These are phyloP conservation scores for Coccyzus lansbergi DNA, from an alignment of 2,797 vertebrate genomes.

Conservation along the genomic window DNA sequence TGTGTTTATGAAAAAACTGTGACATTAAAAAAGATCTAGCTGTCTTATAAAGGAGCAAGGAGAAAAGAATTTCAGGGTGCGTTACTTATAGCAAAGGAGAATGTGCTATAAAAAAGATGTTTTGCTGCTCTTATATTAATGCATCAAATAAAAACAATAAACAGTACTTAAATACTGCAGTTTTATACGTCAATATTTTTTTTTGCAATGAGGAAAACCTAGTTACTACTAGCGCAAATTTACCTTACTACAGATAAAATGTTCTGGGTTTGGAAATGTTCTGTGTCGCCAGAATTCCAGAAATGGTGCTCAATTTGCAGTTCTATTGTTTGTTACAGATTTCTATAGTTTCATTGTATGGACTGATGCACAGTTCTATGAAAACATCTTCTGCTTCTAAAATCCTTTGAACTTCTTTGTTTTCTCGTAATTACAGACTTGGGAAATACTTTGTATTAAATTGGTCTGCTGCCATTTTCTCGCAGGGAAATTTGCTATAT, in stretches of 20 bases:
- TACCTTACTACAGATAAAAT: not conserved
- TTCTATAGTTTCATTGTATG: not conserved
- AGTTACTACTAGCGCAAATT: not conserved
- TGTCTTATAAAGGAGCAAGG: not conserved
- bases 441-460: conserved; percentile 46
- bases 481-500: conserved; percentile 36
- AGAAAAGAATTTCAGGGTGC: not conserved
- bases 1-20: conserved; percentile 11
- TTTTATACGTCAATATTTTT: not conserved
- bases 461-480: conserved; percentile 50
- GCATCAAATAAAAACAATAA: not conserved
- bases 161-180: not conserved
- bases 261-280: not conserved
- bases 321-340: not conserved
- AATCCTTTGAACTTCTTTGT: conserved; percentile 33
- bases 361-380: conserved; percentile 5
- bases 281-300: not conserved
- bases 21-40: not conserved
- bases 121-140: not conserved
- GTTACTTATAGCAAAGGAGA: not conserved
- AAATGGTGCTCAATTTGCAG: not conserved
- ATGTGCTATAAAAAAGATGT: not conserved
- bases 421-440: conserved; percentile 31
- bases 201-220: not conserved
- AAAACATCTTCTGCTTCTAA: conserved; percentile 31